Evolutionary conservation across 2,113 vertebrate genomes (phyloP).

Genomic region (Chaetodon auriga): DNA sequence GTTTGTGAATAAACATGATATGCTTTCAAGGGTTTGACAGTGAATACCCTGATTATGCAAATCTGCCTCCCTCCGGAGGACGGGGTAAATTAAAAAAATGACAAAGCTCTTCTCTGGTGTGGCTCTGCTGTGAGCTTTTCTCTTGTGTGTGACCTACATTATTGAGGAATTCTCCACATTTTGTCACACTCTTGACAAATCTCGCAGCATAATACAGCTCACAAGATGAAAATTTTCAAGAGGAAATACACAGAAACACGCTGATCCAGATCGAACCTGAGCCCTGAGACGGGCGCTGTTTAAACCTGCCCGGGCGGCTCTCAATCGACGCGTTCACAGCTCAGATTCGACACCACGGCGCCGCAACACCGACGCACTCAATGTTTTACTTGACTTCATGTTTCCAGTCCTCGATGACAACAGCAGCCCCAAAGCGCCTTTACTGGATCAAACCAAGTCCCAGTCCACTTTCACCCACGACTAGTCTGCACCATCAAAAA

Average conservation of each 20-base stretch:
- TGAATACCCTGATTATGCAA: slow-evolving; percentile 76
- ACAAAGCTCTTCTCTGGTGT: slow-evolving; percentile 66
- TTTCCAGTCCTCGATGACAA: slow-evolving; percentile 6
- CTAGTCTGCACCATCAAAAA: not conserved
- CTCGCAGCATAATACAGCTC: slow-evolving; percentile 41
- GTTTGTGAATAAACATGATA: slow-evolving; percentile 73
- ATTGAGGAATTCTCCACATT: slow-evolving; percentile 56
- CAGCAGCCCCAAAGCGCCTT: slow-evolving; percentile 28
- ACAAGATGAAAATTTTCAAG: slow-evolving; percentile 24
- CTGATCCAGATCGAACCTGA: not conserved
- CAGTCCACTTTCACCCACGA: slow-evolving; percentile 7
- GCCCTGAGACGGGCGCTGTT: not conserved
- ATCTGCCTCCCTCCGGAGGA: slow-evolving; percentile 60
- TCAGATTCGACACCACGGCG: not conserved
- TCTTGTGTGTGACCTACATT: slow-evolving; percentile 69
- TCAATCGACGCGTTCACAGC: not conserved
- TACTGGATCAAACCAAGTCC: slow-evolving; percentile 22
- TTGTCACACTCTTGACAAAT: slow-evolving; percentile 52
- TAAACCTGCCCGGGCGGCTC: not conserved
- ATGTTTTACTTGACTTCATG: slow-evolving; percentile 3
- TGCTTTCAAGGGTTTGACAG: slow-evolving; percentile 75
- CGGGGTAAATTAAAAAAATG: slow-evolving; percentile 57
- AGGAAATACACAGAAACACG: not conserved
- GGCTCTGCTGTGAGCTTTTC: slow-evolving; percentile 33
- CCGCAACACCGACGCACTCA: not conserved